Evolutionary conservation across 2,113 vertebrate species (phyloP).

Genomic region (Pholis gunnellus): DNA sequence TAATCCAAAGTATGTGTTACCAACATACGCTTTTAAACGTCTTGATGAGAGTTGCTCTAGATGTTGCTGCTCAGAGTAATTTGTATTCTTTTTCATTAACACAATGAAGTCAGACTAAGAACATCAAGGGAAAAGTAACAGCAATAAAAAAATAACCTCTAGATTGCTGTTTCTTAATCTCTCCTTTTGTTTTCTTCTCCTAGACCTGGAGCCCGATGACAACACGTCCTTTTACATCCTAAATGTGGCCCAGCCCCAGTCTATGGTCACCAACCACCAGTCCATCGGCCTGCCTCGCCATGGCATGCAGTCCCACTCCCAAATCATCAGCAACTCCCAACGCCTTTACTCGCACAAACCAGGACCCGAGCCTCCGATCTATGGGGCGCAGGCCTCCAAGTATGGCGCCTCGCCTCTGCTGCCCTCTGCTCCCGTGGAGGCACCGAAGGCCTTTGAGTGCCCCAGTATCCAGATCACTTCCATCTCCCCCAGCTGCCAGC

Average conservation of each 20-base stretch:
- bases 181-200: slow-evolving; percentile 29
- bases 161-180: slow-evolving; percentile 12
- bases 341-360: slow-evolving; percentile 90
- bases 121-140: neutral
- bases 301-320: slow-evolving; percentile 90
- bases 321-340: slow-evolving; percentile 87
- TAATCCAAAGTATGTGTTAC: neutral
- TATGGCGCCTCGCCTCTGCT: slow-evolving; percentile 83
- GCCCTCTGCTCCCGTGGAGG: slow-evolving; percentile 81
- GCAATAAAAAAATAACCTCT: neutral
- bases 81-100: neutral
- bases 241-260: slow-evolving; percentile 92
- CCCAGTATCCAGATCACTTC: slow-evolving; percentile 99
- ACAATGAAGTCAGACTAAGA: neutral
- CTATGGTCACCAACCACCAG: slow-evolving; percentile 88
- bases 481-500: slow-evolving; percentile 98
- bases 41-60: neutral
- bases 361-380: slow-evolving; percentile 85
- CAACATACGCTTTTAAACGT: neutral
- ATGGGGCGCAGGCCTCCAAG: slow-evolving; percentile 88
- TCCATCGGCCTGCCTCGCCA: slow-evolving; percentile 90
- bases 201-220: slow-evolving; percentile 96
- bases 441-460: slow-evolving; percentile 95
- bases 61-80: neutral
- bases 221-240: slow-evolving; percentile 96